Percentiles rank a stretch among this genome's conserved stretches.
Conservation (phyloP, 1,140 invertebrate genomes). For the Maniola jurtina region DNA sequence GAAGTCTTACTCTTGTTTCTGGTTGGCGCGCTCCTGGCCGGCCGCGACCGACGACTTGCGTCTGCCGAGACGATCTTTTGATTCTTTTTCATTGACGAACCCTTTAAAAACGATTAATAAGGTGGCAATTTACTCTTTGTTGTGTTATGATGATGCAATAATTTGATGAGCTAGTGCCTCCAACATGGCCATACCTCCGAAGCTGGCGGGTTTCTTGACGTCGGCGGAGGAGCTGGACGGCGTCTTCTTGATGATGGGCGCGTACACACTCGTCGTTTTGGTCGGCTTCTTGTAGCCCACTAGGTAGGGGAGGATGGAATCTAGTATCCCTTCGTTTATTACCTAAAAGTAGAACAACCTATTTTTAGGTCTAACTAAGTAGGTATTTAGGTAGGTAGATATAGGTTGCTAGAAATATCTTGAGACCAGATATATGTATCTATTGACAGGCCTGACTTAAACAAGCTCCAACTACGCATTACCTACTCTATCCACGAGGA, state of each 20-base stretch:
- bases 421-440: background rate
- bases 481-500: no score
- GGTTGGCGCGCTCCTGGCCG: constrained; percentile 59
- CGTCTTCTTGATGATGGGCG: constrained; percentile 79
- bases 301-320: constrained; percentile 87
- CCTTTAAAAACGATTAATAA: constrained; percentile 23
- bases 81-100: constrained; percentile 71
- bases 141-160: no score
- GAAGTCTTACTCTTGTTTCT: constrained; percentile 70
- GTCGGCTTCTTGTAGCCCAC: constrained; percentile 76
- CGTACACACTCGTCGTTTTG: constrained; percentile 72
- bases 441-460: no score
- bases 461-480: no score
- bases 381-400: no score
- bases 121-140: background rate
- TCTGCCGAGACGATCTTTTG: constrained; percentile 67
- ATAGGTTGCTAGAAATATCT: no score
- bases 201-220: constrained; percentile 76
- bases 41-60: constrained; percentile 70
- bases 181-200: constrained; percentile 50
- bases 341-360: constrained; percentile 58
- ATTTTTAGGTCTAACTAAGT: background rate
- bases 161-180: no score
- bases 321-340: constrained; percentile 87
- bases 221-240: constrained; percentile 54